Evolutionary conservation across 1,140 invertebrate species (phyloP).

Genomic region (Lordiphosa stackelbergi): DNA sequence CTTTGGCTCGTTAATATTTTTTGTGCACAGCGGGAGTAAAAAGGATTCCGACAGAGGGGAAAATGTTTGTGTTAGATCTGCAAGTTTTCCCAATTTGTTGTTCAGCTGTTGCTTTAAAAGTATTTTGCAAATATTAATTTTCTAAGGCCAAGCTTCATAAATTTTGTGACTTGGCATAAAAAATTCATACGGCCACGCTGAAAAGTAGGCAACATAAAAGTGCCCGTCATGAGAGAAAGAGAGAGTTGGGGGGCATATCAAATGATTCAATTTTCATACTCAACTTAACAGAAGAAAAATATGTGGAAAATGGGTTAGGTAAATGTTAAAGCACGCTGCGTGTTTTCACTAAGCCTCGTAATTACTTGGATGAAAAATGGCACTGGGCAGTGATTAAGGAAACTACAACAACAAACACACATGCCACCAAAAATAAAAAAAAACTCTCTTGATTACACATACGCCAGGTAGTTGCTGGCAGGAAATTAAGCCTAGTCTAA

Average conservation of each 20-base stretch:
- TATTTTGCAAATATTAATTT: conserved; percentile 62
- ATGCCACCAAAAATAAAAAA: conserved; percentile 3
- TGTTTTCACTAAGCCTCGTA: conserved; percentile 39
- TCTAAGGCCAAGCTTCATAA: conserved; percentile 33
- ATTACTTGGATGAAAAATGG: conserved; percentile 75
- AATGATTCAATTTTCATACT: conserved; percentile 66
- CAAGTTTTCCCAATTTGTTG: conserved; percentile 4
- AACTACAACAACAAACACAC: conserved; percentile 1
- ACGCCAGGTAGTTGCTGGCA: conserved; percentile 61
- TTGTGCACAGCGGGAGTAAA: conserved; percentile 41
- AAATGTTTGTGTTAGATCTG: conserved; percentile 41
- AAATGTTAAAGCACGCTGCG: neutral
- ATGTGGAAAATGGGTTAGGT: conserved; percentile 8
- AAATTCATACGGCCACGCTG: conserved; percentile 51
- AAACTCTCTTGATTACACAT: conserved; percentile 71
- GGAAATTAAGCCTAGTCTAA: conserved; percentile 69
- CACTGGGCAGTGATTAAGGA: conserved; percentile 64
- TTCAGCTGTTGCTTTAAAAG: conserved; percentile 19
- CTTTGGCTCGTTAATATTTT: conserved; percentile 64
- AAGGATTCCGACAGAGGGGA: conserved; percentile 20
- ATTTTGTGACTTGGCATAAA: conserved; percentile 48
- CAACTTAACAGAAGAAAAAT: conserved; percentile 28
- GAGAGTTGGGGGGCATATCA: conserved; percentile 44
- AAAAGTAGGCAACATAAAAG: conserved; percentile 61
- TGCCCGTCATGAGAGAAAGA: conserved; percentile 31